phyloP scores from a whole-genome alignment of 2,797 vertebrate genomes.

The Hypotaenidia philippensis region DNA sequence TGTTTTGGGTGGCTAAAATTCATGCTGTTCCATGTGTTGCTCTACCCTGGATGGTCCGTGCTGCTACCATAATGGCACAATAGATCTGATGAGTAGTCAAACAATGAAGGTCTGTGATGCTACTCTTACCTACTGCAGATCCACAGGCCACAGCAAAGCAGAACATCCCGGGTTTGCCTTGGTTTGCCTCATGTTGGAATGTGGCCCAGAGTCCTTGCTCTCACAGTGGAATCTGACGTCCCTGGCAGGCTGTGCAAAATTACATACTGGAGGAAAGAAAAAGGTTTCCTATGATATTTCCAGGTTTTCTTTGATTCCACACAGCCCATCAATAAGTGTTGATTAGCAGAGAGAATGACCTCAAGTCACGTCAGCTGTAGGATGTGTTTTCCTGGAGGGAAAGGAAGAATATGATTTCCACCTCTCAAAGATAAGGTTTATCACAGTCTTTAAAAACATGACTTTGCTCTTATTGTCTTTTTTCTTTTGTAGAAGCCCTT shows the following conservation, averaged over 20 bases:
- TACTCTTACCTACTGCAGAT: neutral
- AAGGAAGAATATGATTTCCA: constrained; percentile 32
- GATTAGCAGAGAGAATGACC: constrained; percentile 55
- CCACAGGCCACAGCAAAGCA: neutral
- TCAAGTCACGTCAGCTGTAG: constrained; percentile 44
- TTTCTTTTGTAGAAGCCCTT: neutral
- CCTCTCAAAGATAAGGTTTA: neutral
- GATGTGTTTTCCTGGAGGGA: constrained; percentile 48
- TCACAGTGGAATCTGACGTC: neutral
- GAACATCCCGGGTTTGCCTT: neutral
- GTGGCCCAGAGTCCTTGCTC: neutral
- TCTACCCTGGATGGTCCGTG: neutral
- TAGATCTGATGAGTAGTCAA: neutral
- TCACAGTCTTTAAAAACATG: neutral
- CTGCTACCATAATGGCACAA: neutral
- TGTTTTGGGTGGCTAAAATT: neutral
- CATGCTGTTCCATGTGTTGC: neutral
- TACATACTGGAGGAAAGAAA: constrained; percentile 40
- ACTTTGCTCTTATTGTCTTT: neutral
- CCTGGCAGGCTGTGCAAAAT: neutral
- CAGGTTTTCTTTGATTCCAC: constrained; percentile 68
- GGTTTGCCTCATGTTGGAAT: neutral
- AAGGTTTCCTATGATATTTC: constrained; percentile 70
- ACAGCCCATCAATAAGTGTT: constrained; percentile 44
- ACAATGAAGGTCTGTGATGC: neutral